These are phyloP conservation scores for Orthosia cruda DNA, from an alignment of 2,888 invertebrate species.

Conservation along the genomic window DNA sequence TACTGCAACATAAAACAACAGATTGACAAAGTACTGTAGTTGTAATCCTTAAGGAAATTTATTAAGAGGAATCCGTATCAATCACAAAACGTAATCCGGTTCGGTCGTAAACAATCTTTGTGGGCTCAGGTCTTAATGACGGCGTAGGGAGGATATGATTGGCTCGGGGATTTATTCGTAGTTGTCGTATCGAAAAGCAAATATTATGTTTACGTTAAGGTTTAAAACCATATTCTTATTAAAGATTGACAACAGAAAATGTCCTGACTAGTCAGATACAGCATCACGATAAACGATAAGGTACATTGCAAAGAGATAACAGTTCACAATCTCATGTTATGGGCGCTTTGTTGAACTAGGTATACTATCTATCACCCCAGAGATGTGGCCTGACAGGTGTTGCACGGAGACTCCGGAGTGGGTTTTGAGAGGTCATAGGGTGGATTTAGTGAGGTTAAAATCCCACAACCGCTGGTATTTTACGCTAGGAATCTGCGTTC, in stretches of 20 bases:
- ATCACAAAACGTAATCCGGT: slow-evolving; percentile 89
- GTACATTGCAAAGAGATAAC: no score
- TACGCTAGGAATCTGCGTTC: no score
- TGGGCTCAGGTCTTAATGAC: slow-evolving; percentile 37
- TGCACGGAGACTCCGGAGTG: no score
- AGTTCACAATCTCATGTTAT: no score
- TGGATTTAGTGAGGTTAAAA: no score
- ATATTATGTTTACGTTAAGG: background rate
- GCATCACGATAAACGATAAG: background rate
- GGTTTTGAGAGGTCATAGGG: no score
- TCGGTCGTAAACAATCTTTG: slow-evolving; percentile 87
- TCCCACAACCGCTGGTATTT: no score
- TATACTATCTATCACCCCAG: no score
- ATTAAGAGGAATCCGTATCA: slow-evolving; percentile 87
- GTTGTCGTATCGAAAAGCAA: background rate
- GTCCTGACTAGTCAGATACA: background rate
- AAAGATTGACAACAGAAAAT: background rate
- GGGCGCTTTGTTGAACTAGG: no score
- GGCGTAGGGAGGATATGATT: slow-evolving; percentile 38
- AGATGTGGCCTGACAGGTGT: no score
- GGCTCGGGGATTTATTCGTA: background rate
- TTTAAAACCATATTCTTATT: background rate
- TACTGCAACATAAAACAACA: slow-evolving; percentile 82
- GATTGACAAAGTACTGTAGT: slow-evolving; percentile 78
- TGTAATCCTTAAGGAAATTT: slow-evolving; percentile 82